Evolutionary conservation across 2,888 invertebrate species (phyloP).

Genomic region (Mermis nigrescens): DNA sequence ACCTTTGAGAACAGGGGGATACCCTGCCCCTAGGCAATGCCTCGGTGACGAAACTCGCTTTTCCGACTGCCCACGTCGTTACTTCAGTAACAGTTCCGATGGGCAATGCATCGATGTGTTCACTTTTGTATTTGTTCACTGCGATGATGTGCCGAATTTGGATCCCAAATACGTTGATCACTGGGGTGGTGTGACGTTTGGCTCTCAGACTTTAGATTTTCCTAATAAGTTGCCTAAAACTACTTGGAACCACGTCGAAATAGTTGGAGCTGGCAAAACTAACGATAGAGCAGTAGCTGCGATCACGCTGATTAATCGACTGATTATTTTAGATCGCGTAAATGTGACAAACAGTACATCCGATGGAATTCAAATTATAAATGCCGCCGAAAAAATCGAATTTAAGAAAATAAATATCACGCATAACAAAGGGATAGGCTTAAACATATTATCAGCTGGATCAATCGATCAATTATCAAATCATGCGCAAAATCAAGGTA

Average conservation of each 20-base stretch:
- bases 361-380: constrained; percentile 58
- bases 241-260: constrained; percentile 48
- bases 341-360: constrained; percentile 64
- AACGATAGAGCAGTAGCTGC: constrained; percentile 79
- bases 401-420: constrained; percentile 28
- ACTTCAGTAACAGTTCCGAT: constrained; percentile 50
- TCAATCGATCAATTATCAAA: neutral
- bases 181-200: constrained; percentile 81
- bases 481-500: too few species aligned
- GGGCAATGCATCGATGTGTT: constrained; percentile 55
- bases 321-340: constrained; percentile 58
- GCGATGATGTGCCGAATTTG: constrained; percentile 46
- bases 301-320: constrained; percentile 66
- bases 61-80: constrained; percentile 50
- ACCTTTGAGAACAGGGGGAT: too few species aligned
- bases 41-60: constrained; percentile 48
- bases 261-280: constrained; percentile 76
- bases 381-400: constrained; percentile 21
- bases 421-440: constrained; percentile 65
- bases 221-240: constrained; percentile 54
- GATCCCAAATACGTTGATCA: constrained; percentile 49
- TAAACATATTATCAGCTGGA: constrained; percentile 54
- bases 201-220: constrained; percentile 26
- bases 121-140: constrained; percentile 72
- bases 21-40: constrained; percentile 71